Evolutionary conservation across 2,888 invertebrate species (phyloP), one percentile per base, ranked within the genome.

Genomic region (Cheilosia vulpina): DNA sequence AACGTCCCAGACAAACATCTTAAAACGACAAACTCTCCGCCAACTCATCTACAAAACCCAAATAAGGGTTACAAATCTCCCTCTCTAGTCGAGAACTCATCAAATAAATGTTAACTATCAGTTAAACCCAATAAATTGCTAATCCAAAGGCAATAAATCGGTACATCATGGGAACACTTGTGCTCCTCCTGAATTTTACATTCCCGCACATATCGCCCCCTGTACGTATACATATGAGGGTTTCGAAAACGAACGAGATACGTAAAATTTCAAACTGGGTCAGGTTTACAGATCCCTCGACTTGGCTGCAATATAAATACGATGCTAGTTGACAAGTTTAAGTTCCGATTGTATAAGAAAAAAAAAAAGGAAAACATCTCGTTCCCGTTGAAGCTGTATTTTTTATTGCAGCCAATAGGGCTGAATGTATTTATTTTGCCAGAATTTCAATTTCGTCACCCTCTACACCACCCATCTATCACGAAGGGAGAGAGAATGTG

Each of bases 221-320:
- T 6, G 15, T n/a, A 41, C 62, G 62, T 52, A 21, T 43, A n/a
- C 47, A 19, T 38, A 38, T 27, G 19, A 13, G 43, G 19, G 50
- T 38, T 65, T 34, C 27, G 19, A 45, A 41, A 15, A 7, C 19
- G 19, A 50, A 19, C 55, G 43, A 68, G 53, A 47, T 53, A 63
- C 27, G 53, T 58, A 65, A 53, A 75, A 47, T 47, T 60, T n/a
- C 47, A 55, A 84, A 80, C 69, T 80, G 58, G 84, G 84, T 75
- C 75, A 80, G 84, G 75, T 80, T 84, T 76, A 84, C 55, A 75
- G 65, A 71, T 69, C 84, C 84, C 80, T 71, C 53, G 65, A 71
- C 71, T 52, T 24, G 13, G 60, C 4, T 45, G 53, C 80, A 84
- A 69, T 58, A 84, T 71, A 71, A 80, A 80, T 77, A 75, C 50